Evolutionary conservation across 2,888 invertebrate genomes (phyloP).

Genomic region (Andrena marginata): DNA sequence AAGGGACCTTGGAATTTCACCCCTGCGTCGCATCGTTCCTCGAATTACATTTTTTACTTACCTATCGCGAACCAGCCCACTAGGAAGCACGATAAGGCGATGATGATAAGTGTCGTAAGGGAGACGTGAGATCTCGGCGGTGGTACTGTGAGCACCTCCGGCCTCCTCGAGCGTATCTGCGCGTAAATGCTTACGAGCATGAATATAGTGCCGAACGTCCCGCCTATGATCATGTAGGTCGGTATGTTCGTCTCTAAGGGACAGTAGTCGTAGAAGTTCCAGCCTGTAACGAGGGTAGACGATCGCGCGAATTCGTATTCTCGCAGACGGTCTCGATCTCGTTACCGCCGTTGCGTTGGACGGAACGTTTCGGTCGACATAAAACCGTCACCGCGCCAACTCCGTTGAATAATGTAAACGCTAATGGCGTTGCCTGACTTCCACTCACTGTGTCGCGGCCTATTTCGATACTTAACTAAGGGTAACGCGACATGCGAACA

Average conservation of each 20-base stretch:
- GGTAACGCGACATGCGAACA: conserved; percentile 65
- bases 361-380: conserved; percentile 33
- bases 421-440: conserved; percentile 62
- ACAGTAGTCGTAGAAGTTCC: conserved; percentile 92
- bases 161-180: conserved; percentile 81
- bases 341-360: neutral
- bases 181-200: conserved; percentile 85
- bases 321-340: neutral
- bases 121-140: conserved; percentile 83
- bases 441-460: conserved; percentile 52
- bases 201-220: conserved; percentile 90
- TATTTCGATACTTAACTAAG: conserved; percentile 63
- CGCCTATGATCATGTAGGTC: conserved; percentile 94
- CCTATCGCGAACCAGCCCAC: conserved; percentile 92
- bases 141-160: conserved; percentile 80
- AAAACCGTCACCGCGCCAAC: conserved; percentile 37
- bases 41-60: conserved; percentile 62
- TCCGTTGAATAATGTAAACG: conserved; percentile 68
- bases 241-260: conserved; percentile 92
- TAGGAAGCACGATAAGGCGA: conserved; percentile 89
- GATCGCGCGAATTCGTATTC: neutral
- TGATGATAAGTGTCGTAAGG: conserved; percentile 88
- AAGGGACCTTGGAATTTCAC: neutral
- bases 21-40: neutral
- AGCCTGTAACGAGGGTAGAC: conserved; percentile 87